Base-by-base conservation (phyloP, 2,797 vertebrate genomes). In the Lithobates pipiens region DNA sequence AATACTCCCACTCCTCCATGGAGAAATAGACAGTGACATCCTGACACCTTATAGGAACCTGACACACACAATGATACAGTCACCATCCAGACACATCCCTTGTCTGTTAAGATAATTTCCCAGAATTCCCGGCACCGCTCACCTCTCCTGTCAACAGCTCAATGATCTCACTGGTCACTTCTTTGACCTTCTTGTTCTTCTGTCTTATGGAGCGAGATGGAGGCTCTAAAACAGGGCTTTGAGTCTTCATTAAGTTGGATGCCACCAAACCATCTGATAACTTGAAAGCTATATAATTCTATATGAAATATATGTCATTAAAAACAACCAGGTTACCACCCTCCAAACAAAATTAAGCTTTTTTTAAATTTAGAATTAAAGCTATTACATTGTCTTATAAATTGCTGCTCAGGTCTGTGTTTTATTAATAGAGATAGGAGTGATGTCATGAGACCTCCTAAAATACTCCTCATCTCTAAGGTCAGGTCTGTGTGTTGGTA, bases 251-350 rank as follows among this genome's bases (percentile, higher is more conserved):
- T 6, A 29, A 5, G 10, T 67, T 67, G 65, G 65, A 67, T 3
- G 65, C 65, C 3, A 67, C 2, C 65, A 67, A 67, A 10, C 65
- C 65, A 29, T 67, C 27, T 0, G 65, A 11, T 67, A 67, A 67
- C 65, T 67, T 67, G 65, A 67, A 67, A 15, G 65, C 65, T 67
- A 67, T 67, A 67, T 67, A 67, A 67, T 67, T 67, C 65, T 67
- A 29, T 4, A 54, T 54, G 9, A 0, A 39, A 39, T 54, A 18
- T 18, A 54, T 32, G 32, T 32, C 32, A 32, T 32, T 32, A 67
- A 25, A 67, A 29, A 10, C 39, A 39, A 39, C 39, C 4, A 67
- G 18, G 21, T 61, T 61, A 15, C 13, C 44, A 10, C 9, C 10
- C 44, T 13, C 44, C 44, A 44, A 44, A 10, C 44, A 44, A 44